Evolutionary conservation across 1,140 invertebrate genomes (phyloP), one percentile per base, ranked within the genome.

Genomic region (Probaryconus sp.): DNA sequence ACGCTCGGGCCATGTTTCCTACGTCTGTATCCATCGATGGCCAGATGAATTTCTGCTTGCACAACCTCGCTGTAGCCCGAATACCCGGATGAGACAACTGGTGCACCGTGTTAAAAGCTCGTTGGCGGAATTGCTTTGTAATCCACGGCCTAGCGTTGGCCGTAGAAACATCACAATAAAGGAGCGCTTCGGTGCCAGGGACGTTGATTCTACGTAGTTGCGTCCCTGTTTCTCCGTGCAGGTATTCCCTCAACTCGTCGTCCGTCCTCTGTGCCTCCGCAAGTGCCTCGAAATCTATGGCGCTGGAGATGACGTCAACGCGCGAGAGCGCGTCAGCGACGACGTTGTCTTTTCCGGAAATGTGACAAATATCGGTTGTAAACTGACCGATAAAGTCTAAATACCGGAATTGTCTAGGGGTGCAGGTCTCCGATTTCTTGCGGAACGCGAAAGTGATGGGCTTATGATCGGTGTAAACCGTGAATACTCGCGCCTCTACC

Each of bases 381-480:
- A 84, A 86, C 70, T 87, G 81, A 1, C 64, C 55, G 6, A 88
- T 83, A 17, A 65, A 86, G 47, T 87, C 79, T 0, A 87, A 33
- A 16, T 88, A 76, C n/a, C 55, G 63, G 33, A 72, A 73, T 35
- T 72, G 79, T 3, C 72, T 11, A 5, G 77, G 47, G n/a, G 45
- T n/a, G 2, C 21, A 28, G 11, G 60, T 42, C 5, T 53, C 24
- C 1, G 3, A 9, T 0, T 56, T 67, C 18, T 50, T 20, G 4
- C 7, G 16, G 10, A 51, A 51, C 1, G 48, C 48, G 3, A n/a
- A 37, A 0, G 17, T 20, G 1, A 51, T 18, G 1, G 48, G 31
- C 11, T 38, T 37, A 1, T 40, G 24, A 6, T 55, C 35, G 2
- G 50, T 55, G n/a, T 21, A 40, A 9, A 50, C 28, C 1, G 9